These are phyloP conservation scores for Yasuhikotakia modesta DNA, from an alignment of 2,797 vertebrate species.

Conservation along the genomic window DNA sequence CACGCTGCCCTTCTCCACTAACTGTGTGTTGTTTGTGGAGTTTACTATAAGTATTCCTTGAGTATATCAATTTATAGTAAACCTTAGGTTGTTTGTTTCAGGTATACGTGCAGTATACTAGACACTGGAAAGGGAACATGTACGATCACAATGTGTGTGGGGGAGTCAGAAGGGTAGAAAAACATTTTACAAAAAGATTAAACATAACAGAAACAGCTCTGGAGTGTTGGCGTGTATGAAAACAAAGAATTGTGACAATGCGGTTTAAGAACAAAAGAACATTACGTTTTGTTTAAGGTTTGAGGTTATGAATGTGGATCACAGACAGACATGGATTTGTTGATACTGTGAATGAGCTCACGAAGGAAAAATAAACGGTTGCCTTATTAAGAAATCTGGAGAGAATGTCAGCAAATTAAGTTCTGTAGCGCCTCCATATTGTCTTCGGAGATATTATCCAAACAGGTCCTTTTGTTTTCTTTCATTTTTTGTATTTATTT, in stretches of 20 bases:
- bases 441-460: slow-evolving; percentile 39
- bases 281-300: slow-evolving; percentile 56
- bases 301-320: slow-evolving; percentile 48
- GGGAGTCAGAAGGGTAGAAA: slow-evolving; percentile 44
- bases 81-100: slow-evolving; percentile 58
- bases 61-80: slow-evolving; percentile 67
- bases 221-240: slow-evolving; percentile 50
- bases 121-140: slow-evolving; percentile 50
- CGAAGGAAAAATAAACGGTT: slow-evolving; percentile 77
- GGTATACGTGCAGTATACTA: slow-evolving; percentile 62
- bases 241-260: slow-evolving; percentile 43
- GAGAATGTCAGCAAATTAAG: slow-evolving; percentile 65
- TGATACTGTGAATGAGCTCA: slow-evolving; percentile 89
- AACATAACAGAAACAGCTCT: slow-evolving; percentile 48
- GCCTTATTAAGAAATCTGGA: slow-evolving; percentile 79
- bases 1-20: slow-evolving; percentile 53
- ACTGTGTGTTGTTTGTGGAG: slow-evolving; percentile 63
- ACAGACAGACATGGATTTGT: slow-evolving; percentile 84
- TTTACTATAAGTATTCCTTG: slow-evolving; percentile 67
- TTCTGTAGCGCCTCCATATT: slow-evolving; percentile 59
- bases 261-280: slow-evolving; percentile 49
- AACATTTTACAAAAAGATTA: slow-evolving; percentile 32
- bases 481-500: too few relatives aligned
- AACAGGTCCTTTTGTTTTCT: slow-evolving; percentile 65
- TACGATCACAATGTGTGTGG: slow-evolving; percentile 51